Evolutionary conservation across 1,140 invertebrate species (phyloP), one percentile per base, ranked within the genome.

Genomic region (Drosophila equinoxialis): DNA sequence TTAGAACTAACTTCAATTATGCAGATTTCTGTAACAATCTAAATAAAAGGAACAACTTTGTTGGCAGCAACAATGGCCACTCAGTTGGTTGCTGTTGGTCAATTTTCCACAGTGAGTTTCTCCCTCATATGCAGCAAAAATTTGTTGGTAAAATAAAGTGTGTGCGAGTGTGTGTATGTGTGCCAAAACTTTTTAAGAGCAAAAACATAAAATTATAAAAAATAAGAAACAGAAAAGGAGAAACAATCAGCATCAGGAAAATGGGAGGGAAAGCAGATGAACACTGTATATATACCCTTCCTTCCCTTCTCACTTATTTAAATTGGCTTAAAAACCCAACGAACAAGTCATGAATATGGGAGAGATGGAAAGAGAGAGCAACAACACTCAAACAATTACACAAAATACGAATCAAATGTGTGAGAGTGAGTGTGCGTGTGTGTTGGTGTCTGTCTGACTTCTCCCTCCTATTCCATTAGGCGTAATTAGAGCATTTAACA

Each of bases 401-500:
- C 45, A 67, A 23, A 57, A 81, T 45, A 75, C 77, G 69, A 76
- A 33, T 20, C 14, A 37, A 33, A 20, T 26, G 48, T 74, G 37
- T 48, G 66, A 70, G 65, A 55, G 48, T 37, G 3, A 14, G 10
- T 4, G 7, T 48, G 57, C 23, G 42, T 54, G 58, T 71, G 33
- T 20, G 69, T 68, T 33, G 45, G 55, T 62, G 45, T 48, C 41
- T 60, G n/a, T 42, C 30, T 48, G 59, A 64, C 65, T 77, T 51
- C 17, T 51, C 45, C 45, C 74, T 77, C 77, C 77, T 76, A 78
- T 87, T 87, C 84, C 84, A 87, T 87, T 87, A 87, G 84, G 68
- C 84, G 84, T 87, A 87, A 87, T 87, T 89, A 87, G 84, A 87
- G 84, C 84, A 87, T 84, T 87, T 87, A 87, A 74, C 84, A 72